phyloP scores from a whole-genome alignment of 1,140 invertebrate species.

The Drosophila melanogaster region Release_6_plus_ISO1_MT NC_004354.4:5710001-5710500 shows the following conservation, averaged over 20 bases:
- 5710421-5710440: conserved; percentile 88
- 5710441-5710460: conserved; percentile 92
- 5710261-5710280: conserved; percentile 91
- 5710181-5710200: conserved; percentile 87
- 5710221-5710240: conserved; percentile 94
- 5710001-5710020: conserved; percentile 93
- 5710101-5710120: conserved; percentile 92
- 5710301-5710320: conserved; percentile 88
- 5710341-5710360: conserved; percentile 93
- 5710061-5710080: conserved; percentile 89
- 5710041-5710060: conserved; percentile 92
- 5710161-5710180: conserved; percentile 92
- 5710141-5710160: conserved; percentile 90
- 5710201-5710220: conserved; percentile 88
- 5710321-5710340: conserved; percentile 92
- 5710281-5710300: conserved; percentile 92
- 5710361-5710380: conserved; percentile 87
- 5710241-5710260: conserved; percentile 89
- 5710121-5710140: conserved; percentile 92
- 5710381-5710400: conserved; percentile 92
- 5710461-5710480: conserved; percentile 91
- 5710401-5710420: conserved; percentile 91
- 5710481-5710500: conserved; percentile 93
- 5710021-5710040: conserved; percentile 93
- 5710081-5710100: conserved; percentile 92